phyloP scores from a whole-genome alignment of 2,113 vertebrate genomes.

The Paracyprichromis sp. region DNA sequence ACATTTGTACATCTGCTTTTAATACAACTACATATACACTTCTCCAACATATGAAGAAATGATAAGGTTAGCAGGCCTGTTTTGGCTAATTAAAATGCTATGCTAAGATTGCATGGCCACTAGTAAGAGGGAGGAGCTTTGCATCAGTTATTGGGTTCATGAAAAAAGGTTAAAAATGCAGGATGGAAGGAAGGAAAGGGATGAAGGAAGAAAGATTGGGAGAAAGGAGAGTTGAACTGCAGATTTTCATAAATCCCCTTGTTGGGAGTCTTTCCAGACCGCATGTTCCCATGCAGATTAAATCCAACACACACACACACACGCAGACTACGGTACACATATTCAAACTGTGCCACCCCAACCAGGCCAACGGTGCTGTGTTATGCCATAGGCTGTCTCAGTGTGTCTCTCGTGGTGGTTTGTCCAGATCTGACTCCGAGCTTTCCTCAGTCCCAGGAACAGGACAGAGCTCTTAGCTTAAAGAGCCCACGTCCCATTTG shows the following conservation, averaged over 20 bases:
- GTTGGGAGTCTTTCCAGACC: constrained; percentile 50
- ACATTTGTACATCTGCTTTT: neutral
- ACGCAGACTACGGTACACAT: neutral
- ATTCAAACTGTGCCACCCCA: neutral
- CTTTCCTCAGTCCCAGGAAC: constrained; percentile 1
- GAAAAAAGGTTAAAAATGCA: neutral
- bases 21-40: neutral
- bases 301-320: constrained; percentile 2
- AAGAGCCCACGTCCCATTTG: neutral
- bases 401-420: neutral
- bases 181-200: neutral
- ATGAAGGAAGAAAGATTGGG: neutral
- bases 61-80: neutral
- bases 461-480: constrained; percentile 23
- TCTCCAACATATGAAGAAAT: neutral
- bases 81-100: neutral
- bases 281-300: constrained; percentile 51
- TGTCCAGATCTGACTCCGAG: neutral
- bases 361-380: neutral
- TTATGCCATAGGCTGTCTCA: neutral
- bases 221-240: constrained; percentile 20
- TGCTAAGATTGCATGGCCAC: neutral
- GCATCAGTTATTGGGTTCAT: neutral
- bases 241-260: constrained; percentile 58
- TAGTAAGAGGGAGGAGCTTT: neutral